Base-by-base conservation (phyloP, 1,140 invertebrate species). In the Rhynchophorus ferrugineus region DNA sequence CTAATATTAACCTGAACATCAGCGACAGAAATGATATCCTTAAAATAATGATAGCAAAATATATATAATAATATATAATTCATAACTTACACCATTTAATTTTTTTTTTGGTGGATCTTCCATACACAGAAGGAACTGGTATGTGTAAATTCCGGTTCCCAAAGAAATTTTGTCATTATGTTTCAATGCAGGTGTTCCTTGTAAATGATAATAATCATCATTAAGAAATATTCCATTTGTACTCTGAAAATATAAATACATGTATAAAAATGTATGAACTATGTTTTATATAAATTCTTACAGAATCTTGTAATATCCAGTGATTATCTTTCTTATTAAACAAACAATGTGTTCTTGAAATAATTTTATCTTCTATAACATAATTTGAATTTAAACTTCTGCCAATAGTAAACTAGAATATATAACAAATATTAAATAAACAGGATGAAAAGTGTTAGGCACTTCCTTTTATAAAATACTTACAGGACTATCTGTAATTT, bases 171-270 rank as follows among this genome's bases (percentile, higher is more conserved):
- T 29, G 49, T 60, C 58, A 33, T 48, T 44, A 29, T 54, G 14
- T 19, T 49, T 54, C 21, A 60, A 44, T 9, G 44, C 36, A 24
- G 44, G 14, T 20, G 22, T 48, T 14, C 35, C 18, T 9, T 48
- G 37, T 11, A 20, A 24, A 44, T 48, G 58, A 19, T 39, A 43
- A 1, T 52, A 16, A 11, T 39, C 44, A 14, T 49, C 22, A 20
- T 61, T 61, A 3, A 61, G 44, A 17, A 54, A 13, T 3, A 57
- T 61, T 14, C 59, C 59, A 54, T 61, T 61, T 8, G 57, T 56
- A 39, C 59, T 61, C 59, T 61, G 33, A 6, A 48, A 48, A 43
- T 36, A 42, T 7, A 54, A 16, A 53, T n/a, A 3, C 16, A 46
- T 37, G 14, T 17, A 16, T 38, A 37, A 18, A 8, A 9, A n/a